These are phyloP conservation scores for Ophthalmolycus amberensis DNA, from an alignment of 2,113 vertebrate genomes.

Conservation along the genomic window DNA sequence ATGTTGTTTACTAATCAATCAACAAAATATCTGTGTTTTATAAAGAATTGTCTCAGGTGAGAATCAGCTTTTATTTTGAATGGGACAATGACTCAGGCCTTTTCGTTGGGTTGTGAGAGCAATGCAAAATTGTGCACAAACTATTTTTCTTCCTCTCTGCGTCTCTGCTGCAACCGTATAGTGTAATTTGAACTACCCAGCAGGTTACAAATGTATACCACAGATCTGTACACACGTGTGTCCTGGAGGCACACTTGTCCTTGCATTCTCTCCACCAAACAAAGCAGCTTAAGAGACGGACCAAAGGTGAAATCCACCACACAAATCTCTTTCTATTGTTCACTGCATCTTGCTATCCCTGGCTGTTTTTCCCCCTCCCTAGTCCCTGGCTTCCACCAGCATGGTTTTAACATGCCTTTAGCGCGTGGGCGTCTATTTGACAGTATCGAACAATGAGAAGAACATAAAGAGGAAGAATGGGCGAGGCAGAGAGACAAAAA, in stretches of 20 bases:
- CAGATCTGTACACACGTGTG: slow-evolving; percentile 5
- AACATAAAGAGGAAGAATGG: slow-evolving; percentile 16
- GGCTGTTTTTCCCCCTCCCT: neutral
- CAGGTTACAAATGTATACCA: neutral
- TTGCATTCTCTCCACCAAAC: slow-evolving; percentile 14
- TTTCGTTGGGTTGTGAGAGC: neutral
- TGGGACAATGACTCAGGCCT: neutral
- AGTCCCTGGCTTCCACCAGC: neutral
- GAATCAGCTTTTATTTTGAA: neutral
- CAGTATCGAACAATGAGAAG: slow-evolving; percentile 21
- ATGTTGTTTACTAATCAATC: neutral
- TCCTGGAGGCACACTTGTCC: slow-evolving; percentile 16
- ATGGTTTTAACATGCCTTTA: slow-evolving; percentile 18
- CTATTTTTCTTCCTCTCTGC: neutral
- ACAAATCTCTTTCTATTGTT: slow-evolving; percentile 29
- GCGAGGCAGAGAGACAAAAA: slow-evolving; percentile 1
- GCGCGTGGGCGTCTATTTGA: slow-evolving; percentile 31
- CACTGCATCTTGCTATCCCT: slow-evolving; percentile 1
- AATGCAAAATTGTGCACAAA: neutral
- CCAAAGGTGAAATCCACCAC: slow-evolving; percentile 38
- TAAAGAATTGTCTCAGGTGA: neutral
- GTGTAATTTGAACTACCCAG: neutral
- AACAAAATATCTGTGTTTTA: neutral
- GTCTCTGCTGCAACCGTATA: slow-evolving; percentile 7
- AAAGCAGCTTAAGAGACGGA: slow-evolving; percentile 35